Conservation (phyloP, 2,888 invertebrate genomes). For the Hemicrepidius hirtus region DNA sequence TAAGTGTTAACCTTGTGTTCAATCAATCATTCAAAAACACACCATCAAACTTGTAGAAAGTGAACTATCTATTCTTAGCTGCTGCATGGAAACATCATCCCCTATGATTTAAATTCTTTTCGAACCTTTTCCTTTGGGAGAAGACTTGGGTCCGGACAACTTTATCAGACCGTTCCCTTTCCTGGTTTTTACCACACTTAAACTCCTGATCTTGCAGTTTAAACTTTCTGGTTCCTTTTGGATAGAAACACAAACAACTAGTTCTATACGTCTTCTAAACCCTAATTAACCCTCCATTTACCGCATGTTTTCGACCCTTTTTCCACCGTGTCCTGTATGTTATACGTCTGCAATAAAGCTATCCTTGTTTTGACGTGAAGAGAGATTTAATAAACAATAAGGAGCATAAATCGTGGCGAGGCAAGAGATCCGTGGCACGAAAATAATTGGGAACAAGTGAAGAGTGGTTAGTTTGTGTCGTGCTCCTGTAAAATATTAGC, state of each 20-base stretch:
- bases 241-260: constrained; percentile 7
- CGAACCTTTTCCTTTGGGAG: constrained; percentile 24
- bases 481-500: constrained; percentile 37
- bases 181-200: constrained; percentile 1
- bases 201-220: constrained; percentile 30
- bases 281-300: constrained; percentile 20
- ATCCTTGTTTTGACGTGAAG: constrained; percentile 42
- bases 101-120: constrained; percentile 42
- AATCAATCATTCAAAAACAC: constrained; percentile 33
- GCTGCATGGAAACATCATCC: constrained; percentile 36
- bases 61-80: constrained; percentile 28
- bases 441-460: constrained; percentile 48
- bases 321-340: not conserved
- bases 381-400: constrained; percentile 47
- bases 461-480: constrained; percentile 43
- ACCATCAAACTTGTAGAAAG: constrained; percentile 17
- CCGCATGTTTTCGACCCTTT: constrained; percentile 16
- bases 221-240: constrained; percentile 11
- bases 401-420: constrained; percentile 40
- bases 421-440: constrained; percentile 41
- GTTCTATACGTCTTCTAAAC: not conserved
- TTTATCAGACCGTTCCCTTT: constrained; percentile 28
- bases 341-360: constrained; percentile 1
- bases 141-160: constrained; percentile 8
- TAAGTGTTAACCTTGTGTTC: not conserved